Base-by-base conservation (phyloP, 2,888 invertebrate genomes). In the Chaitophorus viminalis region DNA sequence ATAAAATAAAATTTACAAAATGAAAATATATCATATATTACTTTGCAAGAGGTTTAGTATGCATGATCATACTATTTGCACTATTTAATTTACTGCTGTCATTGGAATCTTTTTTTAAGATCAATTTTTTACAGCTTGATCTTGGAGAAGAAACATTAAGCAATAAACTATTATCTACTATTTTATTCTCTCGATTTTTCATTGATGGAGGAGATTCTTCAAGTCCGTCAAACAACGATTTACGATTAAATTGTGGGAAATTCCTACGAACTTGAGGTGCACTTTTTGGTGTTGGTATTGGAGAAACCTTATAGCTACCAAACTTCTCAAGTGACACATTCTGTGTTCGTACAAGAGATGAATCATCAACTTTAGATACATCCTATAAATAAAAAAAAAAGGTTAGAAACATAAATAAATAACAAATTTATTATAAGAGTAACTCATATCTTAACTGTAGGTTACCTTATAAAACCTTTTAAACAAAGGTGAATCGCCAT, bases 401-500 rank as follows among this genome's bases (percentile, higher is more conserved):
- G 72, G 29, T 86, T 65, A 70, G 21, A 21, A 60, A 46, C 3
- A 82, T 14, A 39, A 39, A n/a, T 46, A 21, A 39, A 78, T 60
- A 54, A 29, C 25, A 76, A 39, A 39, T 6, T 54, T 39, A 21
- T 1, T 25, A 46, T n/a, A 2, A 46, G 9, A 46, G 11, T 46
- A 1, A 72, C 31, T 18, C 25, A n/a, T 77, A n/a, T 36, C 14
- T 46, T 46, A 33, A 79, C 36, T 78, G 29, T 29, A 77, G n/a
- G 31, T 54, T 54, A 87, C 87, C 75, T 87, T 87, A 87, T 87
- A 87, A 87, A 87, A 87, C 46, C 87, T 5, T 90, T 95, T 95
- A 91, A 96, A 95, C 1, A 98, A 93, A 0, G 96, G 95, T 65
- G 95, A 95, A 91, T 97, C 96, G 0, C 98, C 97, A 91, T 96